Conservation (phyloP, 2,113 vertebrate genomes). For the Cricetomys ansorgei region DNA sequence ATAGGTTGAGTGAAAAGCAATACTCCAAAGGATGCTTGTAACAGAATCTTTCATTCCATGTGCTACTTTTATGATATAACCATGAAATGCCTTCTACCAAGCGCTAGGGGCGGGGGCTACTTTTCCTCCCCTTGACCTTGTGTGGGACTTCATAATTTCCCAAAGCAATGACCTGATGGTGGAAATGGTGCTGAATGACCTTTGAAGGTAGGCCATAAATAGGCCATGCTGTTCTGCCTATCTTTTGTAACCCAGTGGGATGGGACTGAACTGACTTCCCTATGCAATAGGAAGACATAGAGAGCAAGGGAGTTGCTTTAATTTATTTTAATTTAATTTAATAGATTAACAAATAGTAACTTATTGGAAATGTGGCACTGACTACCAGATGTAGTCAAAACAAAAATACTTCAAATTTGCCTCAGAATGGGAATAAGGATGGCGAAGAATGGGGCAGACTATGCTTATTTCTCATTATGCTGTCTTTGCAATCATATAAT, state of each 20-base stretch:
- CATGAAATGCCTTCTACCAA: not conserved
- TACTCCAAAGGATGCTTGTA: not conserved
- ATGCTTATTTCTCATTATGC: not conserved
- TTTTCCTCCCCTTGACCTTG: not conserved
- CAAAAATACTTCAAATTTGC: conserved; percentile 1
- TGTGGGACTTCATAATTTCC: not conserved
- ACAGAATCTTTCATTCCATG: too few species aligned
- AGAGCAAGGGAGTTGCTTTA: not conserved
- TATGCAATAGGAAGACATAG: not conserved
- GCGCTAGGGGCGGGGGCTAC: not conserved
- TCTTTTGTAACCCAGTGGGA: not conserved
- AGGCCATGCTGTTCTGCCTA: not conserved
- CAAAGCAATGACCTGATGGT: not conserved
- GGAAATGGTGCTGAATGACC: not conserved
- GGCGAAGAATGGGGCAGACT: not conserved
- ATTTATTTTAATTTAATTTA: too few species aligned
- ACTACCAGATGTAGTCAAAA: conserved; percentile 16
- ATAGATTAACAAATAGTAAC: conserved; percentile 25
- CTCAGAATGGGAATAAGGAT: not conserved
- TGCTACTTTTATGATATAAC: not conserved
- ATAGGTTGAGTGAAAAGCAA: not conserved
- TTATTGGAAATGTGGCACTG: not conserved
- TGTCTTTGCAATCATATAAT: conserved; percentile 14
- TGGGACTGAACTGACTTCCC: not conserved
- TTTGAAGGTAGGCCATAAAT: not conserved